Evolutionary conservation across 2,113 vertebrate genomes (phyloP).

Genomic region (Monarcha castaneiventris): DNA sequence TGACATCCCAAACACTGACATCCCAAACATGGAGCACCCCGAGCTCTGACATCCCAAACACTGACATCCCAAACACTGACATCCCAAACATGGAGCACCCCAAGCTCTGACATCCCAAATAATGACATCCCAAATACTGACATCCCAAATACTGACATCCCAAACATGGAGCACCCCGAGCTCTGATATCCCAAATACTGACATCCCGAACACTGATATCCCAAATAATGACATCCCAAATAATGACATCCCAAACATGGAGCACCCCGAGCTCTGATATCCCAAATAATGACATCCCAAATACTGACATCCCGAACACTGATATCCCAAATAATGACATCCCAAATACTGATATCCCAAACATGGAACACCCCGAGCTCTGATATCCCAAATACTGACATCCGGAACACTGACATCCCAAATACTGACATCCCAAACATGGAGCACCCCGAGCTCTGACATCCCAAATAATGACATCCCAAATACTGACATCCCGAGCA

Average conservation of each 20-base stretch:
- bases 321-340: not conserved
- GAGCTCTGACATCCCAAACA: not conserved
- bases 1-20: accelerated
- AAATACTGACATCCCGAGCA: no score
- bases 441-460: accelerated
- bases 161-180: not conserved
- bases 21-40: not conserved
- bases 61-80: not conserved
- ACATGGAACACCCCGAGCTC: no score
- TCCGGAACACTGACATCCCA: accelerated
- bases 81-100: not conserved
- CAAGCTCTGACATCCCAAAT: accelerated
- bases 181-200: accelerated
- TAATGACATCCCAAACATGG: accelerated
- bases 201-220: not conserved
- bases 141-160: not conserved
- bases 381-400: not conserved
- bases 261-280: no score
- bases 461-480: no score
- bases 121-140: not conserved
- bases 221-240: not conserved
- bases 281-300: not conserved
- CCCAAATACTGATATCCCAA: not conserved
- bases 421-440: not conserved
- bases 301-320: accelerated